Evolutionary conservation across 2,113 vertebrate species (phyloP).

Genomic region (Aegotheles bennettii): DNA sequence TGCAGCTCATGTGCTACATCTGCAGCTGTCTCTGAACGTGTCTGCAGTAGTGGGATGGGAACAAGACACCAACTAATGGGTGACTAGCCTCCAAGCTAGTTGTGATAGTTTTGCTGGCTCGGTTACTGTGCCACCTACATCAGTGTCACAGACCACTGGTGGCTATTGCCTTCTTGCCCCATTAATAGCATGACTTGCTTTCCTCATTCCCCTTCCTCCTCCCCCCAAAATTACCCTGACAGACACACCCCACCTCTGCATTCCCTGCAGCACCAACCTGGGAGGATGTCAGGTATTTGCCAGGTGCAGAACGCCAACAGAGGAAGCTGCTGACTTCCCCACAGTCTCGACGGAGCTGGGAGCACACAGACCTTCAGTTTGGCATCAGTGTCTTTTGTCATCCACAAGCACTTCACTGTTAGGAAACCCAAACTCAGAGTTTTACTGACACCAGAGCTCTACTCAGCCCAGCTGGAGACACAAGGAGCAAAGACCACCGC

Average conservation of each 20-base stretch:
- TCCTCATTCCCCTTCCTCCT: neutral
- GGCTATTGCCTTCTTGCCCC: neutral
- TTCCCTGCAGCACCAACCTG: fast-evolving
- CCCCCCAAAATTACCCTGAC: fast-evolving
- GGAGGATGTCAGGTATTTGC: neutral
- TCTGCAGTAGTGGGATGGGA: neutral
- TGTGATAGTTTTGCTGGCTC: neutral
- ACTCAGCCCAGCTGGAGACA: neutral
- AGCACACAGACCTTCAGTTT: neutral
- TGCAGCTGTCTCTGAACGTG: neutral
- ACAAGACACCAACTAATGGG: fast-evolving
- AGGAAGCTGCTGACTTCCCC: neutral
- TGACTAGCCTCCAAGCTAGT: neutral
- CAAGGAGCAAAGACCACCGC: fast-evolving
- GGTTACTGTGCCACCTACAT: neutral
- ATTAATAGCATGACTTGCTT: neutral
- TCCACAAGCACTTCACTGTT: neutral
- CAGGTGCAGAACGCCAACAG: neutral
- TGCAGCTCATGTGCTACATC: fast-evolving
- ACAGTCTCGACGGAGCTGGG: fast-evolving
- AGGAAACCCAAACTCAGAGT: neutral
- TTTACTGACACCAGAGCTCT: neutral
- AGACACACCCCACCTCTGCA: neutral
- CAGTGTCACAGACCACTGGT: neutral
- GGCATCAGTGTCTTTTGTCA: neutral